Base-by-base conservation (phyloP, 2,888 invertebrate species). In the Drosophila meridionalis region DNA sequence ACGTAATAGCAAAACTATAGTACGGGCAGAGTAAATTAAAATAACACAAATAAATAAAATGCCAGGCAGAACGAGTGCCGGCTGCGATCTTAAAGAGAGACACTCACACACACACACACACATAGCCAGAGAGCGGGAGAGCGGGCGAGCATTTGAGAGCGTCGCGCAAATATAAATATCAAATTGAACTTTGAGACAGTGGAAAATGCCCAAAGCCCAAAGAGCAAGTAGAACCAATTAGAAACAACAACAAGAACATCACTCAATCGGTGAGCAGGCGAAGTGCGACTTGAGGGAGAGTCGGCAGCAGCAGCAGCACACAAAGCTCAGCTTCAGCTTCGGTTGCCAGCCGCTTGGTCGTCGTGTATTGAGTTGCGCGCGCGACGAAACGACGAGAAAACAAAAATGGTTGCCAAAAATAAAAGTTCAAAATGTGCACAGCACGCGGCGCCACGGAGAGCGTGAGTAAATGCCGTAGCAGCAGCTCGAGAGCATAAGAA, bases 161-260 rank as follows among this genome's bases (percentile, higher is more conserved):
- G 40, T 3, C 36, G 72, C 77, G 58, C 67, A 80, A 77, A 68
- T 80, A 78, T 66, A 73, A 78, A 80, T 78, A 82, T 80, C 78
- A 72, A 76, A 68, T 73, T 89, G 88, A 87, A 90, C 87, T 89
- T 90, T 87, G 87, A 87, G 83, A 73, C 78, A 85, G 69, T 90
- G 87, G 87, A 87, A 87, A 90, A 84, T 87, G 90, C 90, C 87
- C 89, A 82, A 68, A 66, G 64, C 86, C 83, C 73, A 79, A 89
- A 66, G 58, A 62, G 68, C 64, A 80, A 28, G 58, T 76, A 84
- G 67, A 85, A 76, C 30, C 62, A 62, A 55, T 55, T 77, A 53
- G 38, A 53, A 56, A 26, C 50, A 70, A 20, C 57, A 61, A 58
- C 34, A 66, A 57, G 48, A 55, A 20, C 42, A 26, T 20, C 42